Conservation (phyloP, 1,140 invertebrate genomes). For the Acyrthosiphon pisum region DNA sequence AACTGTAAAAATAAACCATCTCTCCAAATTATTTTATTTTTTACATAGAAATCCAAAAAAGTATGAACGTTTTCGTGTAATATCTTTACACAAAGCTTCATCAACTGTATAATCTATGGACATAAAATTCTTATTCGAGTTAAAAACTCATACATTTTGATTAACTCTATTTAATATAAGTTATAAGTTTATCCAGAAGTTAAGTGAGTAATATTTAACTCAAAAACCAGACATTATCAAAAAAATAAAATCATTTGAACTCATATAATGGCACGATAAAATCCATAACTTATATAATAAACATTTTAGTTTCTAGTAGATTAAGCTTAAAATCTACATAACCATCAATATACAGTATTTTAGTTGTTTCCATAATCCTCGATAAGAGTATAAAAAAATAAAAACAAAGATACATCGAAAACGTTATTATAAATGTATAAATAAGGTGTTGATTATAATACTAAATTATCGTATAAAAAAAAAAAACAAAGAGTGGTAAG, state of each 20-base stretch:
- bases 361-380: background rate
- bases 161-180: background rate
- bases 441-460: background rate
- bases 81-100: background rate
- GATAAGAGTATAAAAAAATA: conserved; percentile 4
- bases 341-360: background rate
- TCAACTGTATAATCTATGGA: background rate
- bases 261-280: background rate
- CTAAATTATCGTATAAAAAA: background rate
- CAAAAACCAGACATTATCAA: background rate
- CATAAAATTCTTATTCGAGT: background rate
- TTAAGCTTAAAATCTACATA: conserved; percentile 4
- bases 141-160: background rate
- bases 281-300: background rate
- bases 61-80: background rate
- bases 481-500: background rate
- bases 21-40: background rate
- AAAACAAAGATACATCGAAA: background rate
- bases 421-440: conserved; percentile 6
- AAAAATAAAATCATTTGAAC: conserved; percentile 7
- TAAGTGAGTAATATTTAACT: background rate
- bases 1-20: background rate
- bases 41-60: background rate
- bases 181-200: background rate
- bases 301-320: conserved; percentile 1